Evolutionary conservation across 2,888 invertebrate genomes (phyloP).

Genomic region (Morpho achilles): DNA sequence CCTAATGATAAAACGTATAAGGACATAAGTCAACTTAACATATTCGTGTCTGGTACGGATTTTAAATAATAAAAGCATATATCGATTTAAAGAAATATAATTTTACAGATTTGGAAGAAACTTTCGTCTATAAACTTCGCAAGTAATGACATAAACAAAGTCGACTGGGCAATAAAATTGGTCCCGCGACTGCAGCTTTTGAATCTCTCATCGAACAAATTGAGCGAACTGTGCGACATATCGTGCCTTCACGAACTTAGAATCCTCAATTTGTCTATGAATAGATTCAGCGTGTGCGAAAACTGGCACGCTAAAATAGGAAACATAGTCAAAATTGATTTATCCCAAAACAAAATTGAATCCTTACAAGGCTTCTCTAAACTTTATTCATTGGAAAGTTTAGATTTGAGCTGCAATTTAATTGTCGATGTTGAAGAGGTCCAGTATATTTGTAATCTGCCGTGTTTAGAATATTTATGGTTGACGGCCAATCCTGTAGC

Average conservation of each 20-base stretch:
- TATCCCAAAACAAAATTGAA: conserved; percentile 90
- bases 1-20: too few species aligned
- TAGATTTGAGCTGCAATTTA: conserved; percentile 93
- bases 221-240: conserved; percentile 86
- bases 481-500: conserved; percentile 95
- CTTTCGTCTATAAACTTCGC: conserved; percentile 87
- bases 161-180: conserved; percentile 89
- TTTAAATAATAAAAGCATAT: too few species aligned
- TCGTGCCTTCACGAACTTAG: conserved; percentile 88
- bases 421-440: conserved; percentile 90
- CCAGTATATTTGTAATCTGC: conserved; percentile 87
- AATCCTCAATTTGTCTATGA: conserved; percentile 88
- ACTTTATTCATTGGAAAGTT: conserved; percentile 89
- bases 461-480: conserved; percentile 91
- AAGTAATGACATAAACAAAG: conserved; percentile 85
- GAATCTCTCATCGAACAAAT: conserved; percentile 87
- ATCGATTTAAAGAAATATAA: too few species aligned
- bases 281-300: conserved; percentile 84
- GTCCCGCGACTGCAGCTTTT: conserved; percentile 85
- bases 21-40: too few species aligned
- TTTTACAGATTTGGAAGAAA: conserved; percentile 82
- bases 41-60: too few species aligned
- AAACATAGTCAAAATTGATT: conserved; percentile 90
- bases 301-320: conserved; percentile 92
- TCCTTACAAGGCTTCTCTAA: conserved; percentile 87